A percentile compares a stretch with the other conserved stretches of the same genome.
Evolutionary conservation across 2,113 vertebrate species (phyloP).

Genomic region (Halichoerus grypus): DNA sequence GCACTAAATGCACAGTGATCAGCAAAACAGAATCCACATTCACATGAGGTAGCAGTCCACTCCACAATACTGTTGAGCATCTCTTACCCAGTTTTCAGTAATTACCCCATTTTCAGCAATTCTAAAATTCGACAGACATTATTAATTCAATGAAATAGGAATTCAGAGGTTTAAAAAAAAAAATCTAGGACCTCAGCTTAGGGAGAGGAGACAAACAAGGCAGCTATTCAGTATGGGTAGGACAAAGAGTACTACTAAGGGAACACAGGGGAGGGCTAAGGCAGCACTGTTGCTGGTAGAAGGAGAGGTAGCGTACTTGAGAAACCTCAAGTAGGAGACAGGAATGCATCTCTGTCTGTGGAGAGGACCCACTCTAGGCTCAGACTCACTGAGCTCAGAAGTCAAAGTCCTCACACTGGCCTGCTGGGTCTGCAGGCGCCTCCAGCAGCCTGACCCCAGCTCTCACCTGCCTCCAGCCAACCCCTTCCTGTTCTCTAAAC

Average conservation of each 20-base stretch:
- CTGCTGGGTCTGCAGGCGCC: fast-evolving
- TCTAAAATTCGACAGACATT: not conserved
- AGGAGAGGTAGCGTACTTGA: not conserved
- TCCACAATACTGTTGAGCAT: not conserved
- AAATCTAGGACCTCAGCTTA: not conserved
- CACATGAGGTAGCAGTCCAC: not conserved
- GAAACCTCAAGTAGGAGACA: not conserved
- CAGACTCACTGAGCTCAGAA: not conserved
- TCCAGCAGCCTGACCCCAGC: not conserved
- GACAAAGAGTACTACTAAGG: not conserved
- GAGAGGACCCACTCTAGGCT: not conserved
- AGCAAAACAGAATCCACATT: not conserved
- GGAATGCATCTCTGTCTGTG: not conserved
- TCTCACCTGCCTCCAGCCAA: not conserved
- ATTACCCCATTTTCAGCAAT: conserved; percentile 5
- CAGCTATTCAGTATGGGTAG: not conserved
- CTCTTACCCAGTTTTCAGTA: conserved; percentile 5
- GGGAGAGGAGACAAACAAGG: not conserved
- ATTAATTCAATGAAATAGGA: conserved; percentile 15
- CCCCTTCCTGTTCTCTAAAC: not conserved
- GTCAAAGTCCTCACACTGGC: not conserved
- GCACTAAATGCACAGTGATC: not conserved
- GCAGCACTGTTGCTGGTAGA: not conserved
- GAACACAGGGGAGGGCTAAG: too few relatives aligned
- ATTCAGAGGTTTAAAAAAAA: not conserved